Base-by-base conservation (phyloP, 2,113 vertebrate genomes). In the Caretta caretta region DNA sequence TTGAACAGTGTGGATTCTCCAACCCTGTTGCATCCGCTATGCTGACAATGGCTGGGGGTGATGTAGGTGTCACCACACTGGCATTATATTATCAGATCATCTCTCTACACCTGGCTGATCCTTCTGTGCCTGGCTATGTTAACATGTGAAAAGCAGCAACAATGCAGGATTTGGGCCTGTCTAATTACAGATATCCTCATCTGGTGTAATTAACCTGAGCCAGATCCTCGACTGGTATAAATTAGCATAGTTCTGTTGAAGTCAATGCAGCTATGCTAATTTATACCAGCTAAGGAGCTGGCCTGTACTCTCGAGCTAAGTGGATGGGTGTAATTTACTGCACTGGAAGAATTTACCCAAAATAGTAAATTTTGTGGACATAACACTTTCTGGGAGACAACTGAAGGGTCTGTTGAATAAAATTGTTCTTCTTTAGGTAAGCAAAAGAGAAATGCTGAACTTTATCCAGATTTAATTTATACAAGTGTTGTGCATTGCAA, bases 341-440 rank as follows among this genome's bases (percentile, higher is more conserved):
- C 42, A 72, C 80, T 88, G 31, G 54, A 46, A 95, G 31, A 87
- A 22, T 86, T 96, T 90, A 89, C 46, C 89, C 85, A 94, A 89
- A 96, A 93, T 87, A 84, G 83, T 93, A 91, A 93, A 92, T 92
- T 85, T 90, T 57, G 84, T 65, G 93, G 81, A 96, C 89, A 92
- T 80, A 2, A 42, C 22, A 38, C 89, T 97, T 88, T 93, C 72
- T 90, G 19, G n/a, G 85, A 88, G 51, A n/a, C 48, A 54, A 80
- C 42, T 95, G 93, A 94, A 95, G 92, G 88, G 93, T 96, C 95
- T 94, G 27, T 96, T 96, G 96, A 97, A 97, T 97, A 93, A 96
- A 94, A 89, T 88, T 91, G 57, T 82, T 95, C 76, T 94, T 35
- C 96, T 94, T 88, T 94, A 93, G 93, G 89, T 51, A 90, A 84